Conservation (phyloP, 92 coral and sea anemone genomes). For the Parazoanthus darwini region DNA sequence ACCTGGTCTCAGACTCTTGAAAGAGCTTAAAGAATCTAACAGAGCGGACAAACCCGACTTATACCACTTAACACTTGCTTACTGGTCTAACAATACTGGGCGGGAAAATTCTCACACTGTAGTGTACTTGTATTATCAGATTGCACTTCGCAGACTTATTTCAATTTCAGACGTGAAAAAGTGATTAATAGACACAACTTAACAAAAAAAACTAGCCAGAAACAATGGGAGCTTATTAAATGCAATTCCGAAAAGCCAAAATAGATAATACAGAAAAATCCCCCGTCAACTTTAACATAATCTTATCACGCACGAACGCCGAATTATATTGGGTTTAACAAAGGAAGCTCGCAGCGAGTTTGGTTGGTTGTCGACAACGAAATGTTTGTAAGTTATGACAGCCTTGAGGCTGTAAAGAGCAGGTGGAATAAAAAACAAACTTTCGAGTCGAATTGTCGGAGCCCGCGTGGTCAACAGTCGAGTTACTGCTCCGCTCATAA, state of each 20-base stretch:
- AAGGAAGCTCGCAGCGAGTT: background rate
- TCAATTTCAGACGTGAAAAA: background rate
- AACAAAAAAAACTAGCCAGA: background rate
- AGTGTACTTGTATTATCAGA: too few relatives aligned
- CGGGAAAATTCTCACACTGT: background rate
- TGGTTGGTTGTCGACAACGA: background rate
- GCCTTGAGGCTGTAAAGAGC: background rate
- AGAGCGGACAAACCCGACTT: background rate
- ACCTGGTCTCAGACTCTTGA: background rate
- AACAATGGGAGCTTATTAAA: background rate
- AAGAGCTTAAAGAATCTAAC: background rate
- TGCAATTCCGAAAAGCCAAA: background rate
- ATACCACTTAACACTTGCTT: background rate
- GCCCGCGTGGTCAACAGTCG: background rate
- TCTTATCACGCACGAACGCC: background rate
- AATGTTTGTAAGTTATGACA: background rate
- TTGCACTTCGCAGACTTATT: background rate
- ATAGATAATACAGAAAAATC: background rate
- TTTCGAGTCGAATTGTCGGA: background rate
- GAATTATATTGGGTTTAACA: background rate
- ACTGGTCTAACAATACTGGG: background rate
- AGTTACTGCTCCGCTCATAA: background rate
- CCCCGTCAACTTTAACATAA: background rate
- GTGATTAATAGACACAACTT: background rate
- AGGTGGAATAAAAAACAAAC: background rate